Percentiles rank a stretch among this genome's conserved stretches.
These are phyloP conservation scores for Polyploca ridens DNA, from an alignment of 2,888 invertebrate species.

Conservation along the genomic window DNA sequence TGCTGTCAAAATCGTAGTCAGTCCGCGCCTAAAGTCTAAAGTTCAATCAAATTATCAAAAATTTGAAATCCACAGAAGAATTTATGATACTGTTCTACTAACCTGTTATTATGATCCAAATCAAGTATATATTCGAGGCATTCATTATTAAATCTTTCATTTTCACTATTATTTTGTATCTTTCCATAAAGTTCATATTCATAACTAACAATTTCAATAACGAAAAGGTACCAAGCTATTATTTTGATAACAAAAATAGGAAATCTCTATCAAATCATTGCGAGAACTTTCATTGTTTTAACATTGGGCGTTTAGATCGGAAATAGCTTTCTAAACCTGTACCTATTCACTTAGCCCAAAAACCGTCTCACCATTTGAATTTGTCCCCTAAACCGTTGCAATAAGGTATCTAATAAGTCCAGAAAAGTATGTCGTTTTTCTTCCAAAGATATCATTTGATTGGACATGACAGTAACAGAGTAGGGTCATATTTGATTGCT, in stretches of 20 bases:
- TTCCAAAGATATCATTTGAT: slow-evolving; percentile 49
- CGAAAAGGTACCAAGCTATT: slow-evolving; percentile 14
- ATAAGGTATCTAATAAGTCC: slow-evolving; percentile 24
- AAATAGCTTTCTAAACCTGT: slow-evolving; percentile 28
- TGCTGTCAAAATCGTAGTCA: no score
- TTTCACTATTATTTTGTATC: neutral
- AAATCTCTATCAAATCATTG: slow-evolving; percentile 40
- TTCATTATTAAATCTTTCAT: no score
- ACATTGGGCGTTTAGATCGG: slow-evolving; percentile 31
- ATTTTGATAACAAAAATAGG: slow-evolving; percentile 35
- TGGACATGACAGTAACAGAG: slow-evolving; percentile 65
- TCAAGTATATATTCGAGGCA: no score
- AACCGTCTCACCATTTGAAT: slow-evolving; percentile 29
- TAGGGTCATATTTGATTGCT: slow-evolving; percentile 61
- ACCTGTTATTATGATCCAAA: no score
- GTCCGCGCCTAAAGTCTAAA: no score
- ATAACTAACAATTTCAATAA: neutral
- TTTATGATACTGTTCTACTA: no score
- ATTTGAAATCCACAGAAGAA: no score
- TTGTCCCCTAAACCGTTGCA: slow-evolving; percentile 31
- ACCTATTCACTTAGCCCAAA: slow-evolving; percentile 18
- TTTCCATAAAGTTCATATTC: neutral
- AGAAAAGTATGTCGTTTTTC: slow-evolving; percentile 26
- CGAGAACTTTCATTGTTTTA: slow-evolving; percentile 46
- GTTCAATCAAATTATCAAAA: no score